These are phyloP conservation scores for Deilephila porcellus DNA, from an alignment of 2,888 invertebrate species.

Conservation along the genomic window DNA sequence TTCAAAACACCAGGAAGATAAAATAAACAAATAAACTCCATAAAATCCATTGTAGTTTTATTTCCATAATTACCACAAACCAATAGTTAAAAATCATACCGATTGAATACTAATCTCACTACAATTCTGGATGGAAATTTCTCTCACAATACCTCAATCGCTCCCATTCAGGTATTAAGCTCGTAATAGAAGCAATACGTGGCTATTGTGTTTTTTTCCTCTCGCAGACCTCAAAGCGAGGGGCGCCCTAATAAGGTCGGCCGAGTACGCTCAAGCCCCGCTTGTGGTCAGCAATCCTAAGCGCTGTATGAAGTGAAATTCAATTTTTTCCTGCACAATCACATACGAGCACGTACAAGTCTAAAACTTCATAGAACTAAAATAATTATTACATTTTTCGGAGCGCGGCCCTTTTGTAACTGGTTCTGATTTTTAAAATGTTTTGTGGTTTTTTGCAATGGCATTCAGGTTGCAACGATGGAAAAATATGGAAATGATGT, in stretches of 20 bases:
- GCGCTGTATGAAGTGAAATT: constrained; percentile 23
- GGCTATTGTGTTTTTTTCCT: constrained; percentile 25
- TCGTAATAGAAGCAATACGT: constrained; percentile 9
- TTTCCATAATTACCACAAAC: no score
- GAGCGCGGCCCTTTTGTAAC: no score
- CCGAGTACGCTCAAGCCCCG: constrained; percentile 18
- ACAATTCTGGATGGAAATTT: background rate
- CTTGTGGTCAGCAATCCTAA: constrained; percentile 25
- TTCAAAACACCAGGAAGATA: no score
- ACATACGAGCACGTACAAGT: constrained; percentile 8
- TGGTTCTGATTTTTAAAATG: no score
- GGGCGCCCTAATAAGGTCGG: constrained; percentile 23
- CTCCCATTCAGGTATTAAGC: background rate
- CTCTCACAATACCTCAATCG: background rate
- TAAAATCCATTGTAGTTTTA: no score
- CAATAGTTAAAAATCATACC: background rate
- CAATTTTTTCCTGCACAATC: constrained; percentile 23
- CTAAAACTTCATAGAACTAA: background rate
- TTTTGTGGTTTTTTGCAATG: no score
- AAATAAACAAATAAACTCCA: no score
- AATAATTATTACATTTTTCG: no score
- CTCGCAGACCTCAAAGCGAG: constrained; percentile 23
- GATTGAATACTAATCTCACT: background rate
- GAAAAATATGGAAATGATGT: no score
- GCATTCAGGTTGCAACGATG: no score